Conservation (phyloP, 2,888 invertebrate species). For the Xanthorhoe spadicearia region DNA sequence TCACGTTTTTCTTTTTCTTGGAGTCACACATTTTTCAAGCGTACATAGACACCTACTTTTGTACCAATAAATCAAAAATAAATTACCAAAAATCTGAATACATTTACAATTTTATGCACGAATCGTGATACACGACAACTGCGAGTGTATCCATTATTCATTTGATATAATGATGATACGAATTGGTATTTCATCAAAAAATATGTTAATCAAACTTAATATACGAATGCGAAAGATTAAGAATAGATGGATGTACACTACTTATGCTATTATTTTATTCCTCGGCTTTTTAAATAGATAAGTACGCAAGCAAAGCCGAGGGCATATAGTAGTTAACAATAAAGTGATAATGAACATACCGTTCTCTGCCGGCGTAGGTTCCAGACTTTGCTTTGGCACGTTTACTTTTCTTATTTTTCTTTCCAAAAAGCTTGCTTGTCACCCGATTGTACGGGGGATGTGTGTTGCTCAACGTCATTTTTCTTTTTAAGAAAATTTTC, state of each 20-base stretch:
- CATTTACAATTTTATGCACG: constrained; percentile 25
- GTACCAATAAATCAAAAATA: not conserved
- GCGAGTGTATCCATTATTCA: constrained; percentile 13
- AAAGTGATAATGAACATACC: constrained; percentile 53
- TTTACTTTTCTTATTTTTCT: constrained; percentile 75
- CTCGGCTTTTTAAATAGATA: no score
- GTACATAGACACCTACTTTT: not conserved
- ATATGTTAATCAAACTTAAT: constrained; percentile 13
- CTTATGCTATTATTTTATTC: no score
- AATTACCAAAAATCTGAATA: constrained; percentile 17
- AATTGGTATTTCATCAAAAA: constrained; percentile 4
- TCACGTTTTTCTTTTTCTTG: no score
- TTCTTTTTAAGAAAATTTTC: constrained; percentile 32
- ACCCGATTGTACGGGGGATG: constrained; percentile 68
- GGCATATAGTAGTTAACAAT: no score
- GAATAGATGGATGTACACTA: no score
- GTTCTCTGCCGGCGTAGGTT: constrained; percentile 71
- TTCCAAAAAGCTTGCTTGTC: constrained; percentile 73
- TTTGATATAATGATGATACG: not conserved
- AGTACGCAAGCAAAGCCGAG: no score
- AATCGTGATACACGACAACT: constrained; percentile 21
- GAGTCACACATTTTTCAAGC: no score
- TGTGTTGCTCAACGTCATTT: constrained; percentile 70
- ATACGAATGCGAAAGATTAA: no score
- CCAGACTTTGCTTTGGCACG: constrained; percentile 69